Base-by-base conservation (phyloP, 2,888 invertebrate species). In the Tipula lateralis region DNA sequence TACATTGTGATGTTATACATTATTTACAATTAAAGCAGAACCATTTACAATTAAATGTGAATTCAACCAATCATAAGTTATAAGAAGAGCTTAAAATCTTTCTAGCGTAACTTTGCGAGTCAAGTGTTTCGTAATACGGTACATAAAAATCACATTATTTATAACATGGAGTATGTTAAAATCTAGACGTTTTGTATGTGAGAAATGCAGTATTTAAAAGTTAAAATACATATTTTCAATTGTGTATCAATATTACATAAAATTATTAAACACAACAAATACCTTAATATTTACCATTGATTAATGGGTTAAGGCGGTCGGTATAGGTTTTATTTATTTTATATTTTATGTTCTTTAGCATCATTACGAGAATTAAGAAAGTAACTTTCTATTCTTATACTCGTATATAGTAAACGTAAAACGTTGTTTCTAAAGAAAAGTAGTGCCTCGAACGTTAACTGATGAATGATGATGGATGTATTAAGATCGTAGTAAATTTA, bases 381-480 rank as follows among this genome's bases (percentile, higher is more conserved):
- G 66, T 12, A 66, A 66, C 66, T 66, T 66, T 66, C 66, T 66
- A 66, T 24, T 66, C 66, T 66, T 66, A 66, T 66, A n/a, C n/a
- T n/a, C n/a, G n/a, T n/a, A n/a, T n/a, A n/a, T n/a, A n/a, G n/a
- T n/a, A 66, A 24, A 66, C 2, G 44, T n/a, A n/a, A 44, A 66
- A 12, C 24, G 24, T 24, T n/a, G 13, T 39, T 24, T 66, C 2
- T 66, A 66, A 9, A 19, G 66, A 24, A 66, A 66, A 66, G 1
- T 66, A 12, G 66, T 24, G 66, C 24, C 24, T 66, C 9, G 24
- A 50, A 50, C 16, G 44, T 50, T 50, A 16, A 16, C 44, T 16
- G 44, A 13, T 44, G 66, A 66, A 66, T 44, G n/a, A 50, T 50
- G 44, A 66, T 44, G 44, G 44, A 44, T 44, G 12, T 24, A 19